Percentiles rank a stretch among this genome's conserved stretches.
These are phyloP conservation scores for Armadillidium nasatum DNA, from an alignment of 1,140 invertebrate species.

Conservation along the genomic window DNA sequence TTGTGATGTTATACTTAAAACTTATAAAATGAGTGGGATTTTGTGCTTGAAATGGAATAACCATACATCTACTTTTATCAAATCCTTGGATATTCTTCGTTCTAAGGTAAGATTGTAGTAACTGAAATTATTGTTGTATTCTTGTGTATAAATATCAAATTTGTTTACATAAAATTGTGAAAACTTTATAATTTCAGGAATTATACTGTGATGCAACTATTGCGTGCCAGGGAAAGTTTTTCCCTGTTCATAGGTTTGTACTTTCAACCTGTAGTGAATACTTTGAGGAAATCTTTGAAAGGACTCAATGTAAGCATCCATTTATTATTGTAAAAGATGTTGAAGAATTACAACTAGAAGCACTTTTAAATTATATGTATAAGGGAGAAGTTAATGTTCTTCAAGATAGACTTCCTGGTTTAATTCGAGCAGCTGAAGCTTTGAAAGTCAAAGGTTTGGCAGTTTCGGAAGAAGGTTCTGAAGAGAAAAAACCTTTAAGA, in stretches of 20 bases:
- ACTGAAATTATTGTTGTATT: not conserved
- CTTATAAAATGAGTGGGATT: not conserved
- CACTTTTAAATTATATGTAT: constrained; percentile 27
- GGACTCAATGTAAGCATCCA: constrained; percentile 29
- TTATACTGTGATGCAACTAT: constrained; percentile 28
- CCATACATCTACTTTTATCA: not conserved
- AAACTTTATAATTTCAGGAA: constrained; percentile 16
- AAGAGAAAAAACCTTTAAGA: not conserved
- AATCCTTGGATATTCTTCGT: constrained; percentile 1
- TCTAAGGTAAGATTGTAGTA: not conserved
- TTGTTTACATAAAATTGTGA: too few species aligned
- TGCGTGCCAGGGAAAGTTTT: constrained; percentile 26
- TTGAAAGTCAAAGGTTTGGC: constrained; percentile 28
- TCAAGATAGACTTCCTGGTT: constrained; percentile 18
- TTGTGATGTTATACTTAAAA: too few species aligned
- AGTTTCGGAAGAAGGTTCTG: constrained; percentile 21
- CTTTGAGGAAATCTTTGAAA: constrained; percentile 25
- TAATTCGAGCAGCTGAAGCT: constrained; percentile 26
- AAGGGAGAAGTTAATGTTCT: constrained; percentile 28
- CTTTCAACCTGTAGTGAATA: constrained; percentile 27
- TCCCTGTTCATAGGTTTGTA: constrained; percentile 28
- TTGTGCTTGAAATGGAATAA: constrained; percentile 5
- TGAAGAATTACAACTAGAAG: constrained; percentile 12
- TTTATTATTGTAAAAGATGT: constrained; percentile 24
- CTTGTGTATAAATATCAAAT: not conserved